Base-by-base conservation (phyloP, 2,888 invertebrate genomes). In the Drosophila differens region DNA sequence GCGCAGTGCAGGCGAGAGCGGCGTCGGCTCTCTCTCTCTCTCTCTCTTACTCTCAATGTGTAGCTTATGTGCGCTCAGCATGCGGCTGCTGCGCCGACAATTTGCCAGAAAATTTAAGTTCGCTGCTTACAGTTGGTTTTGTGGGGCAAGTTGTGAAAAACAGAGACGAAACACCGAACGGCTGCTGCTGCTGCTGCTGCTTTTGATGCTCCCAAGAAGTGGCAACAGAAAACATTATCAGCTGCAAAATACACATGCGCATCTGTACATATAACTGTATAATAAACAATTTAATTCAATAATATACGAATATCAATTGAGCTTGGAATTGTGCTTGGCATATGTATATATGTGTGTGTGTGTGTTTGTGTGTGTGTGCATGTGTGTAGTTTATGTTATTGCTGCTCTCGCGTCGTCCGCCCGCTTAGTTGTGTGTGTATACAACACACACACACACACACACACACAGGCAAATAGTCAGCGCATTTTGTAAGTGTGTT, bases 51-150 rank as follows among this genome's bases (percentile, higher is more conserved):
- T 67, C 67, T 79, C 78, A 49, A 74, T 73, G 74, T 63, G 74
- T 47, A 25, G 76, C 85, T 86, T 80, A 70, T 64, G 85, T 71
- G 59, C 76, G 79, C 82, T 81, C 74, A 83, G 74, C 81, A 65
- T n/a, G 82, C 70, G 74, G 77, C 77, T 81, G 85, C 90, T 82
- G 86, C 86, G 77, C 77, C 81, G 90, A 75, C 90, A 87, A 85
- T 85, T 85, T 82, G 90, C 88, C 80, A 89, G 88, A 80, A 89
- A 85, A 89, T 82, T 77, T 90, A 85, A 88, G 90, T 90, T 82
- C 88, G 85, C 74, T 87, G 83, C 74, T 87, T 85, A 85, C 89
- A 85, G 83, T 82, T 83, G 84, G 87, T 84, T 79, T 83, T 84
- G 76, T 87, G 85, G 77, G 83, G 83, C 81, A 83, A 88, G 85